phyloP scores from a whole-genome alignment of 2,888 invertebrate genomes.

The Osmoderma eremita region DNA sequence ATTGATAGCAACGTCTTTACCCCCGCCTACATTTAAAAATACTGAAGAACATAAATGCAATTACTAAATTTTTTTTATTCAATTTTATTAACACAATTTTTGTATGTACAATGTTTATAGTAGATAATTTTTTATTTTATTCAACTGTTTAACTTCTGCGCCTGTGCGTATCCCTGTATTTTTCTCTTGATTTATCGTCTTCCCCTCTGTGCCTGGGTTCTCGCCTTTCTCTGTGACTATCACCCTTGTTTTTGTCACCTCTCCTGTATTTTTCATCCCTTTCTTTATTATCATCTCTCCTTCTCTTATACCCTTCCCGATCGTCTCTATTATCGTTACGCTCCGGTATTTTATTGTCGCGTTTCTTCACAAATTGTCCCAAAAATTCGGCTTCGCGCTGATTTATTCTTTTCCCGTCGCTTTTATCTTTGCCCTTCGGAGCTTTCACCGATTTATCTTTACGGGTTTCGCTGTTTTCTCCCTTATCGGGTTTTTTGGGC shows the following conservation, averaged over 20 bases:
- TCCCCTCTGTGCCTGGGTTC: slow-evolving; percentile 25
- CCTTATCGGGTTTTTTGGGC: slow-evolving; percentile 43
- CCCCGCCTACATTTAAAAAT: slow-evolving; percentile 73
- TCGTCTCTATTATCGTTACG: slow-evolving; percentile 38
- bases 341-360: slow-evolving; percentile 21
- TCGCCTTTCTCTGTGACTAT: slow-evolving; percentile 36
- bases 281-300: slow-evolving; percentile 24
- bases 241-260: slow-evolving; percentile 42
- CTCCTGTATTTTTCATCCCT: slow-evolving; percentile 32
- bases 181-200: slow-evolving; percentile 24
- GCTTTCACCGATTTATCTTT: slow-evolving; percentile 16
- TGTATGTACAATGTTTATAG: slow-evolving; percentile 7
- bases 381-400: slow-evolving; percentile 39
- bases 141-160: slow-evolving; percentile 16
- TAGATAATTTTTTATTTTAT: slow-evolving; percentile 13
- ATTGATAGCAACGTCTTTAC: slow-evolving; percentile 53
- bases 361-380: slow-evolving; percentile 36
- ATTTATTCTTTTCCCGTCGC: slow-evolving; percentile 37
- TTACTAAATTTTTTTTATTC: slow-evolving; percentile 8
- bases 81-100: slow-evolving; percentile 20
- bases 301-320: slow-evolving; percentile 39
- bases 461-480: slow-evolving; percentile 37
- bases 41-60: slow-evolving; percentile 71
- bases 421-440: slow-evolving; percentile 43
- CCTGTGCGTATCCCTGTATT: slow-evolving; percentile 26